Conservation (phyloP, 2,797 vertebrate genomes). For the Pelobates cultripes region DNA sequence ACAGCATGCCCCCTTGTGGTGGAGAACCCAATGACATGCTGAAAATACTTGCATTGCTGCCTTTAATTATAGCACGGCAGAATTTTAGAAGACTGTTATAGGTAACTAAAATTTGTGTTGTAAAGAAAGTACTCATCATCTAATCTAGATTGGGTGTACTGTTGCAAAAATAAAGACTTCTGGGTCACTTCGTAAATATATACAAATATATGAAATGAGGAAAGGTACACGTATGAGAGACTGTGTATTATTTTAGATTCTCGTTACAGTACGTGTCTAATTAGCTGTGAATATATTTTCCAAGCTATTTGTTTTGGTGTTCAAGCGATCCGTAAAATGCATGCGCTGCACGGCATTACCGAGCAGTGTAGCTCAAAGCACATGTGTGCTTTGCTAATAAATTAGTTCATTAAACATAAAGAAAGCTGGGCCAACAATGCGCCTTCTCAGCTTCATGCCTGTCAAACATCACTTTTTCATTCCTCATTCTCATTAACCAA, state of each 20-base stretch:
- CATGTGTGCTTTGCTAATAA: constrained; percentile 13
- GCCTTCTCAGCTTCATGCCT: neutral
- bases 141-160: no score
- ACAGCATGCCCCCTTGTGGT: neutral
- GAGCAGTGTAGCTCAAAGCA: neutral
- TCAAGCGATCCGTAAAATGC: constrained; percentile 2
- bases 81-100: no score
- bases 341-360: neutral
- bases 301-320: neutral
- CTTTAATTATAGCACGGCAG: no score
- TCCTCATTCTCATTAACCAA: neutral
- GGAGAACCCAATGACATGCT: neutral
- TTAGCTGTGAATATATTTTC: constrained; percentile 21
- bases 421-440: neutral
- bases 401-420: neutral
- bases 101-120: no score
- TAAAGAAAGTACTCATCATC: no score
- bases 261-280: neutral
- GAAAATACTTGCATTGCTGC: no score
- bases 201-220: no score
- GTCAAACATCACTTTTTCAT: neutral
- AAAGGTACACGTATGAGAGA: no score
- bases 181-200: no score
- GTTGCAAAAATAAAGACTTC: no score
- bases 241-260: neutral